Conservation (phyloP, 2,797 vertebrate species). For the Sparidentex hasta region DNA sequence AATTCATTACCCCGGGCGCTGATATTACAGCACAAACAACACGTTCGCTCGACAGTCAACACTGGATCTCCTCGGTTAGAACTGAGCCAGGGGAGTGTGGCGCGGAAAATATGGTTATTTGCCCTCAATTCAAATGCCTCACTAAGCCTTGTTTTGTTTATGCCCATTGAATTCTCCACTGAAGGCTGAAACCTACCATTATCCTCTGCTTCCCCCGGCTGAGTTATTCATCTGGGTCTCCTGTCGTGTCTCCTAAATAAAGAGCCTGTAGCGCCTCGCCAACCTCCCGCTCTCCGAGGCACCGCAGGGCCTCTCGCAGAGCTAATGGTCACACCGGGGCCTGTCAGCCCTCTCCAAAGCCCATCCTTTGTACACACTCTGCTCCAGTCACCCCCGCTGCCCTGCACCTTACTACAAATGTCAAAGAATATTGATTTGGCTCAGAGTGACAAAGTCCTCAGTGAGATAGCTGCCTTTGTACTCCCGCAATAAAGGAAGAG, state of each 20-base stretch:
- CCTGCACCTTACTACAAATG: slow-evolving; percentile 86
- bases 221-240: slow-evolving; percentile 76
- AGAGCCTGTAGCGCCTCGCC: slow-evolving; percentile 65
- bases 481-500: slow-evolving; percentile 71
- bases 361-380: slow-evolving; percentile 73
- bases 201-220: slow-evolving; percentile 55
- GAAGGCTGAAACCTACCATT: slow-evolving; percentile 68
- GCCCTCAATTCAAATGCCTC: slow-evolving; percentile 57
- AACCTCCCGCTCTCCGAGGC: slow-evolving; percentile 69
- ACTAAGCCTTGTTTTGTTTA: slow-evolving; percentile 69
- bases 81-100: slow-evolving; percentile 37
- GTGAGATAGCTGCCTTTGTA: slow-evolving; percentile 78
- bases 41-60: slow-evolving; percentile 33
- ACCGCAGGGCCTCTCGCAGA: slow-evolving; percentile 75
- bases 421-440: slow-evolving; percentile 87
- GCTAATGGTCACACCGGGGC: slow-evolving; percentile 83
- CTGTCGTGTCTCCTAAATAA: slow-evolving; percentile 74
- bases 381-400: slow-evolving; percentile 74
- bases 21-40: slow-evolving; percentile 29
- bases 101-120: slow-evolving; percentile 67
- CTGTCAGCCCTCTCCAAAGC: slow-evolving; percentile 79
- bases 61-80: slow-evolving; percentile 20
- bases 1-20: slow-evolving; percentile 40
- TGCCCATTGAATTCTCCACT: slow-evolving; percentile 60
- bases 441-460: slow-evolving; percentile 80